Conservation (phyloP, 1,140 invertebrate genomes). For the Pachypsylla venusta region DNA sequence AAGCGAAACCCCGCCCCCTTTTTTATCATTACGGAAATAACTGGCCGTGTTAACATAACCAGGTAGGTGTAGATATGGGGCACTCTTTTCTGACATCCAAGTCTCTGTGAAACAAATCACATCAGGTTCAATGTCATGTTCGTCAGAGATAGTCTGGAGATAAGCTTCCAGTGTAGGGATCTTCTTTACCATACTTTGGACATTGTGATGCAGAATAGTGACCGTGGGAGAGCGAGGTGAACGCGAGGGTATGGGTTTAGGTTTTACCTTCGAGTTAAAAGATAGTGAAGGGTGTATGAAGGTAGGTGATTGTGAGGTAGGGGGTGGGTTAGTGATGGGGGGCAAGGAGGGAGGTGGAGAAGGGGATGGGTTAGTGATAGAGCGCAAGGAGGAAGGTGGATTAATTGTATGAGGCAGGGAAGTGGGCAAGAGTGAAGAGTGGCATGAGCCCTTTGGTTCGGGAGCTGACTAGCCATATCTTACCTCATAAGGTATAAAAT, state of each 20-base stretch:
- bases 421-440: too few relatives aligned
- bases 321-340: too few relatives aligned
- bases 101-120: background rate
- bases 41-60: background rate
- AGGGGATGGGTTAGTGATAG: too few relatives aligned
- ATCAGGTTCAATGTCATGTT: background rate
- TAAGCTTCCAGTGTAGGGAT: background rate
- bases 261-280: background rate
- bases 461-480: too few relatives aligned
- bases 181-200: background rate
- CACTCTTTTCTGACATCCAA: background rate
- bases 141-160: background rate
- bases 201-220: constrained; percentile 1
- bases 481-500: too few relatives aligned
- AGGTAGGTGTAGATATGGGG: background rate
- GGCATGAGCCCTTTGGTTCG: too few relatives aligned
- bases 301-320: too few relatives aligned
- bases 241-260: too few relatives aligned
- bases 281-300: background rate
- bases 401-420: too few relatives aligned
- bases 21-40: background rate
- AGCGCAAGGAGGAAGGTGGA: too few relatives aligned
- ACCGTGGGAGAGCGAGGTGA: background rate
- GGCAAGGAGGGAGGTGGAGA: too few relatives aligned
- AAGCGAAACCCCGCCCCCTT: background rate